These are phyloP conservation scores for Phalacrocorax carbo DNA, from an alignment of 2,113 vertebrate species.

Conservation along the genomic window DNA sequence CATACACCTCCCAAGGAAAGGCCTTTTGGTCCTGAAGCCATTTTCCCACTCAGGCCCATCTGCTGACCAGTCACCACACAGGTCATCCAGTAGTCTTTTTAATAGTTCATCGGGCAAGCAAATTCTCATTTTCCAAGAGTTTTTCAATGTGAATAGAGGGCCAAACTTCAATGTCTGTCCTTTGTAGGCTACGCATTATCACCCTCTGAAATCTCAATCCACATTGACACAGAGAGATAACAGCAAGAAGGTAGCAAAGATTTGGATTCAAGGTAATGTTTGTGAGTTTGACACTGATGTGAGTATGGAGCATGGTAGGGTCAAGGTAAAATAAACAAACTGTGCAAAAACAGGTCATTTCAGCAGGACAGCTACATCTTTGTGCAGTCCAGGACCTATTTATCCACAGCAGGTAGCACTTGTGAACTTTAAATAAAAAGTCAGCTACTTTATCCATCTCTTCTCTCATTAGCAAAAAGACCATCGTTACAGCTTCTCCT, in stretches of 20 bases:
- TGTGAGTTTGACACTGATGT: not conserved
- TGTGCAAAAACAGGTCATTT: not conserved
- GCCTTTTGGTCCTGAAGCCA: not conserved
- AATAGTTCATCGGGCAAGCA: not conserved
- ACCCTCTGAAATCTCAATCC: not conserved
- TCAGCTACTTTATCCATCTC: not conserved
- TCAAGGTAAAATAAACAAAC: not conserved
- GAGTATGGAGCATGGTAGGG: not conserved
- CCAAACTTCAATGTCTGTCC: not conserved
- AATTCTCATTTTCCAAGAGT: not conserved
- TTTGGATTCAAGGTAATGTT: not conserved
- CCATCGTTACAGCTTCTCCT: not conserved
- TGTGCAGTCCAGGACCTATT: not conserved
- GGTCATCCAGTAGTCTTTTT: not conserved
- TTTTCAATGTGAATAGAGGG: not conserved
- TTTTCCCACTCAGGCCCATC: not conserved
- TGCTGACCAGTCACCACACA: not conserved
- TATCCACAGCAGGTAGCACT: not conserved
- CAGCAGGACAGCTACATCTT: not conserved
- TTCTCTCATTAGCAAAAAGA: not conserved
- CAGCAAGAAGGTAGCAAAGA: not conserved
- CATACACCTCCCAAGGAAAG: not conserved
- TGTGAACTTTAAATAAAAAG: not conserved
- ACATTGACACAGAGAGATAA: not conserved
- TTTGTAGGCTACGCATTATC: not conserved